phyloP scores from a whole-genome alignment of 2,888 invertebrate species.

The Cecidostiba fungosa region DNA sequence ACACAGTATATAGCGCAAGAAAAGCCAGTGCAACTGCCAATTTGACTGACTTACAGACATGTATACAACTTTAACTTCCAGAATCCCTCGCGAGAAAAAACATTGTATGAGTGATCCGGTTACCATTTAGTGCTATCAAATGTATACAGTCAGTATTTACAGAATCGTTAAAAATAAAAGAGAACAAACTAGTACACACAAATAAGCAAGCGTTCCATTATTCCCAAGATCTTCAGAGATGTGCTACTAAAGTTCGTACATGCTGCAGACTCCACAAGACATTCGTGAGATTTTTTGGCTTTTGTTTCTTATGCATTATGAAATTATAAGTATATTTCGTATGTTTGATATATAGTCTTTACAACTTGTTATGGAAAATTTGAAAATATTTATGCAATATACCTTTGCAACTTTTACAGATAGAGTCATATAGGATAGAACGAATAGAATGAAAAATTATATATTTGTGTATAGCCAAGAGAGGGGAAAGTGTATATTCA shows the following conservation, averaged over 20 bases:
- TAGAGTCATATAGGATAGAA: conserved; percentile 40
- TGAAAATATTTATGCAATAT: conserved; percentile 49
- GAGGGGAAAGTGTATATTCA: conserved; percentile 54
- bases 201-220: conserved; percentile 63
- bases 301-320: conserved; percentile 10
- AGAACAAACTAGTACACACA: conserved; percentile 60
- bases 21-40: conserved; percentile 59
- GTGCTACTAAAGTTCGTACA: conserved; percentile 53
- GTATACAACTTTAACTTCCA: conserved; percentile 15
- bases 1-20: conserved; percentile 52
- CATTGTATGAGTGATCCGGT: conserved; percentile 48
- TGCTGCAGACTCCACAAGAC: conserved; percentile 60
- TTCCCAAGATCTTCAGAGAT: conserved; percentile 50
- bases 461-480: conserved; percentile 53
- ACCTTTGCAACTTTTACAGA: conserved; percentile 26
- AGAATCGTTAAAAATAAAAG: conserved; percentile 52
- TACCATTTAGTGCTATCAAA: conserved; percentile 47
- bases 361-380: conserved; percentile 53
- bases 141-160: conserved; percentile 56
- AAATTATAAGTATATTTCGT: conserved; percentile 31
- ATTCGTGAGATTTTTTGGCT: conserved; percentile 30
- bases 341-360: conserved; percentile 36
- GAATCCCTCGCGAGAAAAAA: not conserved
- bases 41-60: conserved; percentile 33
- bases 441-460: conserved; percentile 22